Evolutionary conservation across 2,113 vertebrate species (phyloP), one percentile per base, ranked within the genome.

Genomic region (Rhinichthys klamathensis): DNA sequence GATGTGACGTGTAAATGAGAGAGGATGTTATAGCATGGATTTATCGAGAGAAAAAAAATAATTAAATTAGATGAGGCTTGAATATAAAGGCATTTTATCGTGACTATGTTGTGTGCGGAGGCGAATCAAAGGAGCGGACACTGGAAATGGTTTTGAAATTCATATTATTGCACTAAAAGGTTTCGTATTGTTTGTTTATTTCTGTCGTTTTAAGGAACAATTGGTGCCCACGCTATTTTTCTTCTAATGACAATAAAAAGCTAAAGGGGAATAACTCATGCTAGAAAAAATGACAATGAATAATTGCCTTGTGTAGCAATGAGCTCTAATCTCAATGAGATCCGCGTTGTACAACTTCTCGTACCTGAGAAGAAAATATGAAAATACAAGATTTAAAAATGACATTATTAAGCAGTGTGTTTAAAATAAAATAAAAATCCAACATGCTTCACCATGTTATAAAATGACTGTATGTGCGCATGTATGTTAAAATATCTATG

Each of bases 261-360:
- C 54, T 56, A 56, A 56, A 84, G 90, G 92, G 93, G 83, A 95
- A 96, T 95, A 96, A 96, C 91, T 95, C 96, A 96, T 97, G 84
- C 77, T 96, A 96, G 30, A 30, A 89, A 93, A 95, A 96, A 96
- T 96, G 96, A 97, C 96, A 96, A 92, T 90, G 51, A 95, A 92
- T 95, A 96, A 96, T 97, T 98, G 96, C 98, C 97, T 98, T 98
- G 97, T 97, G 97, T 97, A 97, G 97, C 98, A 98, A 98, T 98
- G 97, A 98, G 97, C 97, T 96, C 98, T 99, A 96, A 99, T 99
- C 98, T 99, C 98, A 99, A 96, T 99, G 98, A 99, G 98, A 99
- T 99, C 97, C 96, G 96, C 97, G 95, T 97, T 97, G 97, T 97
- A 97, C 96, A 96, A 96, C 95, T 99, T 99, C 98, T 99, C 98